Evolutionary conservation across 2,888 invertebrate species (phyloP).

Genomic region (Drosophila pegasa): DNA sequence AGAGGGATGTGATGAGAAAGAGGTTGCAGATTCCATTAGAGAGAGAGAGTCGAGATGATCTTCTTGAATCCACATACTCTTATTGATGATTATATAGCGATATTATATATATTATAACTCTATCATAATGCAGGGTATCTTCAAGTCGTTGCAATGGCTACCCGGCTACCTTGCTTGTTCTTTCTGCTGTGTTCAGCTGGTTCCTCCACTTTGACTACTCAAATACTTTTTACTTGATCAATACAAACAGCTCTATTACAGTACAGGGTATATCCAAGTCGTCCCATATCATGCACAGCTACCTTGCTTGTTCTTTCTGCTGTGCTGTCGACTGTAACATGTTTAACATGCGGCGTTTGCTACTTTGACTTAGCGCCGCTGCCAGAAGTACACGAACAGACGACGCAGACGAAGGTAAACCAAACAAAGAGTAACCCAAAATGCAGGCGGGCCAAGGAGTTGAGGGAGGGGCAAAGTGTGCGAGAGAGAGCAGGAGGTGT

Average conservation of each 20-base stretch:
- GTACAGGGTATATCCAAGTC: constrained; percentile 20
- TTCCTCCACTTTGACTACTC: no score
- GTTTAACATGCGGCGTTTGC: constrained; percentile 77
- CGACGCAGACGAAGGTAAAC: constrained; percentile 52
- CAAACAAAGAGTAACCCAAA: constrained; percentile 61
- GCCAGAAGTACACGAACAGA: constrained; percentile 20
- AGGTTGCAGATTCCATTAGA: not conserved
- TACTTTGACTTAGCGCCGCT: constrained; percentile 75
- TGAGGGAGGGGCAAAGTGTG: constrained; percentile 14
- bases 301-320: constrained; percentile 32
- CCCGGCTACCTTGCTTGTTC: constrained; percentile 21
- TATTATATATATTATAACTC: no score
- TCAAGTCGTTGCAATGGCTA: not conserved
- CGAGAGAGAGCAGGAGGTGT: constrained; percentile 23
- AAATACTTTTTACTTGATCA: not conserved
- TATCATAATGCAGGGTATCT: not conserved
- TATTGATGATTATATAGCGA: no score
- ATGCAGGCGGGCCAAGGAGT: constrained; percentile 19
- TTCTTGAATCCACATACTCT: no score
- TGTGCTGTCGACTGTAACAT: constrained; percentile 62
- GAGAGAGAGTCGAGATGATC: no score
- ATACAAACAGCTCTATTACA: no score
- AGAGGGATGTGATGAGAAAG: not conserved
- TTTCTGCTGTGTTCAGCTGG: constrained; percentile 35
- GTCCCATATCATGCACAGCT: not conserved